Evolutionary conservation across 2,113 vertebrate genomes (phyloP), one percentile per base, ranked within the genome.

Genomic region (Chaenogobius annularis): DNA sequence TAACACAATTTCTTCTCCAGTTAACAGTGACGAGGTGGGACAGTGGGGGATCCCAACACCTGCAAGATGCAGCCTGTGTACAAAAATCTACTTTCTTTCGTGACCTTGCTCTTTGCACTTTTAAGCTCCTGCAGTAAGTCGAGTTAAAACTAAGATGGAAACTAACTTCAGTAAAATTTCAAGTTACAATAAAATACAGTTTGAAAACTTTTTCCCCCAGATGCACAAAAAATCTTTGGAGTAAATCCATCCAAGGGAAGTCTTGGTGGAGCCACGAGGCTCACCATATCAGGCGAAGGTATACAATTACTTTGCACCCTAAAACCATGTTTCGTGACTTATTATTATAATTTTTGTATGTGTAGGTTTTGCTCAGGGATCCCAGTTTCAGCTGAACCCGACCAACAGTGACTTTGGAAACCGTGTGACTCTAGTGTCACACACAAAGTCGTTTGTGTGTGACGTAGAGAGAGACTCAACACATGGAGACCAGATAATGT

Each of bases 381-480:
- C 72, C 47, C 94, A 95, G 76, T 95, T 96, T 85, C 93, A 92
- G 85, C 91, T 95, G 69, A 93, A 92, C 75, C 83, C 84, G 61
- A 75, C 9, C 5, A 40, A 74, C 31, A 86, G 91, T 0, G 74
- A 85, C 20, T 68, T 78, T 66, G 95, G 95, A 9, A 96, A 95
- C 84, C 85, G 31, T 0, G 95, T 96, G 40, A 92, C 90, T 0
- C 77, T 96, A 83, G 94, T 95, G 75, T 96, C 95, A 0, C 71
- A 81, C 47, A 89, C 75, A 13, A 80, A 50, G 70, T 94, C 94
- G 0, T 55, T 95, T 80, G 87, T 93, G 52, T 96, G 95, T 72
- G 95, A 96, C 35, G 94, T 96, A 69, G 94, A 96, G 83, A 94
- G 91, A 84, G 95, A 95, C 83, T 93, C 94, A 0, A 95, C 92